Evolutionary conservation across 2,113 vertebrate species (phyloP).

Genomic region (Recurvirostra avosetta): DNA sequence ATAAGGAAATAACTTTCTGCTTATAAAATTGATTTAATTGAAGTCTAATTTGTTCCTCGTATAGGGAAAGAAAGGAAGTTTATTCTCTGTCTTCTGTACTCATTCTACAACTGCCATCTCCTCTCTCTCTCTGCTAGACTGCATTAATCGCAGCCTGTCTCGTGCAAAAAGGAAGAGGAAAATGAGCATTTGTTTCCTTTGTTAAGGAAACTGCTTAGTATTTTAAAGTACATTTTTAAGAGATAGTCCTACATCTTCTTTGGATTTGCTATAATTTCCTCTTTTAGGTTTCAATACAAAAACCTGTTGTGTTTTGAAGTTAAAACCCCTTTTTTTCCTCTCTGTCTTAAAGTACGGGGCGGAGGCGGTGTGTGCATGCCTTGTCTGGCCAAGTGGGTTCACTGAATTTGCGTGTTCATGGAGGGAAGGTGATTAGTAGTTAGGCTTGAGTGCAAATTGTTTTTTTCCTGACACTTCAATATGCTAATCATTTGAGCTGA

Average conservation of each 20-base stretch:
- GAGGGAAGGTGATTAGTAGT: neutral
- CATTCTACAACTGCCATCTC: neutral
- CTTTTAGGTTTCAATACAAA: neutral
- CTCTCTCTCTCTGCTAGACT: neutral
- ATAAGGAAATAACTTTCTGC: neutral
- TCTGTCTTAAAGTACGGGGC: neutral
- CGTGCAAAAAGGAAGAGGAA: neutral
- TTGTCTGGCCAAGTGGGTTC: neutral
- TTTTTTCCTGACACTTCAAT: conserved; percentile 9
- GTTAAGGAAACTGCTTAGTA: neutral
- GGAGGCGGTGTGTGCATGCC: neutral
- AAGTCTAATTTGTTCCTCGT: neutral
- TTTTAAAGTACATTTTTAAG: conserved; percentile 13
- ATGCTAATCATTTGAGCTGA: neutral
- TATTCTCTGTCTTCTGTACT: neutral
- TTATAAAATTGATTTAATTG: neutral
- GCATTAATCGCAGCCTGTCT: neutral
- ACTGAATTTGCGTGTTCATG: neutral
- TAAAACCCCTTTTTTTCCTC: neutral
- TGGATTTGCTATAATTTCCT: neutral
- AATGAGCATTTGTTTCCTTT: neutral
- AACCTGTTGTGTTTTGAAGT: neutral
- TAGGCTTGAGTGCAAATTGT: neutral
- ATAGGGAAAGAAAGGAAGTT: neutral
- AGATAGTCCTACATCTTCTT: neutral